These are phyloP conservation scores for Danaus melanippus DNA, from an alignment of 1,140 invertebrate genomes.

Conservation along the genomic window DNA sequence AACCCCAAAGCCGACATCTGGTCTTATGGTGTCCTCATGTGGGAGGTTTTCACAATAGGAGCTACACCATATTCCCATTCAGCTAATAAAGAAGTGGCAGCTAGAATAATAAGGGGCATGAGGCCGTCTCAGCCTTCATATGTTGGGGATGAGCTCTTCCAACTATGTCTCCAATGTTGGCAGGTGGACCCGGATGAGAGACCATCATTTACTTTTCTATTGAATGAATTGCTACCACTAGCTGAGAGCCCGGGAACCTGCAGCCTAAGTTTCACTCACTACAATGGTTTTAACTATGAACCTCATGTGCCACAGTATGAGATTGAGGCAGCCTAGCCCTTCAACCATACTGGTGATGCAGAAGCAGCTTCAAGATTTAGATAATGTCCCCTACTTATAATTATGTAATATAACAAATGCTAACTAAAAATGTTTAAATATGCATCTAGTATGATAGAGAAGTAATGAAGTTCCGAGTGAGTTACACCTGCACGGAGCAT, in stretches of 20 bases:
- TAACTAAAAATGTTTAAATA: no score
- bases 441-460: no score
- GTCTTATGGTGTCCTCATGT: slow-evolving; percentile 86
- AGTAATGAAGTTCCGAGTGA: no score
- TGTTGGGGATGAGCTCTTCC: slow-evolving; percentile 84
- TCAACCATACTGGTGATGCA: no score
- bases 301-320: slow-evolving; percentile 61
- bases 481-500: no score
- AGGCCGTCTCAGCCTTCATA: slow-evolving; percentile 81
- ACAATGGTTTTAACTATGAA: slow-evolving; percentile 65
- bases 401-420: no score
- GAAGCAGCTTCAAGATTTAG: no score
- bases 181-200: slow-evolving; percentile 85
- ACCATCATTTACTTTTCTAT: slow-evolving; percentile 67
- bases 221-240: slow-evolving; percentile 45
- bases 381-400: no score
- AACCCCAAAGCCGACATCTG: slow-evolving; percentile 84
- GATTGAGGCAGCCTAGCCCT: slow-evolving; percentile 29
- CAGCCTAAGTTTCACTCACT: slow-evolving; percentile 63
- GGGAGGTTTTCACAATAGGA: slow-evolving; percentile 88
- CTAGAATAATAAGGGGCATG: slow-evolving; percentile 77
- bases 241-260: slow-evolving; percentile 41
- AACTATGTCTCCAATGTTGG: slow-evolving; percentile 89
- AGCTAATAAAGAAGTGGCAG: slow-evolving; percentile 78
- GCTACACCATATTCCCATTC: slow-evolving; percentile 84